A percentile compares a stretch with the other conserved stretches of the same genome.
phyloP scores from a whole-genome alignment of 2,113 vertebrate species.

The Anseranas semipalmata region DNA sequence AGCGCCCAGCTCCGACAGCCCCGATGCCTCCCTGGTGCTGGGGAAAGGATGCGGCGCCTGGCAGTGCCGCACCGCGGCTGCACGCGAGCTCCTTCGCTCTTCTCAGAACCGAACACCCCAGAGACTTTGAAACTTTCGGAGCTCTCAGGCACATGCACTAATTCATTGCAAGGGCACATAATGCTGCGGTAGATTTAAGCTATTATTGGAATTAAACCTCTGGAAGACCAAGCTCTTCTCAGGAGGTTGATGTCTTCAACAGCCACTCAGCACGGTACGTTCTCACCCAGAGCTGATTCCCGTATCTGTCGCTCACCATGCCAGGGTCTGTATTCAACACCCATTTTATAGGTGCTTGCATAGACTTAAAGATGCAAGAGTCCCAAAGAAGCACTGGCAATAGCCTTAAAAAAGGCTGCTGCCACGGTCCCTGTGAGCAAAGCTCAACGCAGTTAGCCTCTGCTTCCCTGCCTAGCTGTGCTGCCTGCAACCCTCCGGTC shows the following conservation, averaged over 20 bases:
- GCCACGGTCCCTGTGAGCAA: rapidly evolving
- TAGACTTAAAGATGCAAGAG: not conserved
- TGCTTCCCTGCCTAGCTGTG: not conserved
- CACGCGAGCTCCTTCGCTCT: not conserved
- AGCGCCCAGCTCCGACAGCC: not conserved
- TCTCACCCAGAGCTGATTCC: not conserved
- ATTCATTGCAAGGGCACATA: rapidly evolving
- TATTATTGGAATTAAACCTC: not conserved
- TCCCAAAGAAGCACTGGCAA: not conserved
- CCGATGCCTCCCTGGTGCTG: not conserved
- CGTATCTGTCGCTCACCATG: not conserved
- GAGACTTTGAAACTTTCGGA: not conserved
- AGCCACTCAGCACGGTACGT: not conserved
- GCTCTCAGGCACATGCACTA: rapidly evolving
- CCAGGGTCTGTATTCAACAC: not conserved
- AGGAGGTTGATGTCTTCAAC: not conserved
- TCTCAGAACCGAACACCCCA: not conserved
- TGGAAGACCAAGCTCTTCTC: not conserved
- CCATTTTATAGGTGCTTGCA: not conserved
- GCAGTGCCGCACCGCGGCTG: not conserved
- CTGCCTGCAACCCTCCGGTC: rapidly evolving
- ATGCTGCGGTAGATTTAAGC: not conserved
- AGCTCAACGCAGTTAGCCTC: rapidly evolving
- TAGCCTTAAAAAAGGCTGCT: not conserved
- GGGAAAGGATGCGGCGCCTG: rapidly evolving